phyloP scores from a whole-genome alignment of 2,113 vertebrate species.

The Eonycteris spelaea region DNA sequence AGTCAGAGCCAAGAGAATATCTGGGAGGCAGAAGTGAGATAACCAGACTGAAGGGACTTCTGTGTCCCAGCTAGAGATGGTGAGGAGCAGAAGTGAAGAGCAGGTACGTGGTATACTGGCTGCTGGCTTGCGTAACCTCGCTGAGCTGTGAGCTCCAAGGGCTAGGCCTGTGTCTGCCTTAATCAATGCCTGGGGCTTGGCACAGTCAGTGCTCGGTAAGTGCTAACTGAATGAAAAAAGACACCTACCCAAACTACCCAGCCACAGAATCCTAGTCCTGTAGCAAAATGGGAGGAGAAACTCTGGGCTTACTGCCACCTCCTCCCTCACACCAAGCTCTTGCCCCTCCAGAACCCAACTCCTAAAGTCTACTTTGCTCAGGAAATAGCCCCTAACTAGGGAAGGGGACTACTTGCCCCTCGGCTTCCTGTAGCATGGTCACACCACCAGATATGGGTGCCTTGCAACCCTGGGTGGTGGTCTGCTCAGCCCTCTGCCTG shows the following conservation, averaged over 20 bases:
- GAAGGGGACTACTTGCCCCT: background rate
- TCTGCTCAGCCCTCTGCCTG: background rate
- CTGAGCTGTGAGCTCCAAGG: accelerated
- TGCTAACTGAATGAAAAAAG: background rate
- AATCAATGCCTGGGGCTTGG: background rate
- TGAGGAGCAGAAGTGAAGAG: background rate
- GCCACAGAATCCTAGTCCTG: background rate
- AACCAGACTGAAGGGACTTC: background rate
- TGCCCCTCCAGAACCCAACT: background rate
- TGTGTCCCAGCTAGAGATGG: background rate
- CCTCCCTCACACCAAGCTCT: background rate
- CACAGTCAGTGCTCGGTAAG: background rate
- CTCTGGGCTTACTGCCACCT: background rate
- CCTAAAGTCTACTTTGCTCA: background rate
- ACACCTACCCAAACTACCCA: background rate
- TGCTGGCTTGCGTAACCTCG: too few species aligned
- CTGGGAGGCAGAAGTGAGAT: background rate
- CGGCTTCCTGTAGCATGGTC: background rate
- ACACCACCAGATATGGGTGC: background rate
- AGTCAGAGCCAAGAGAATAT: background rate
- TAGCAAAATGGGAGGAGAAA: accelerated
- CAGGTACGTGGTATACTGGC: accelerated
- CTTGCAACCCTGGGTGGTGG: background rate
- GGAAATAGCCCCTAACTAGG: background rate
- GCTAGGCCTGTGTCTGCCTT: background rate